Percentiles rank a stretch among this genome's conserved stretches.
Conservation (phyloP, 2,797 vertebrate genomes). For the Poeciliopsis presidionis region DNA sequence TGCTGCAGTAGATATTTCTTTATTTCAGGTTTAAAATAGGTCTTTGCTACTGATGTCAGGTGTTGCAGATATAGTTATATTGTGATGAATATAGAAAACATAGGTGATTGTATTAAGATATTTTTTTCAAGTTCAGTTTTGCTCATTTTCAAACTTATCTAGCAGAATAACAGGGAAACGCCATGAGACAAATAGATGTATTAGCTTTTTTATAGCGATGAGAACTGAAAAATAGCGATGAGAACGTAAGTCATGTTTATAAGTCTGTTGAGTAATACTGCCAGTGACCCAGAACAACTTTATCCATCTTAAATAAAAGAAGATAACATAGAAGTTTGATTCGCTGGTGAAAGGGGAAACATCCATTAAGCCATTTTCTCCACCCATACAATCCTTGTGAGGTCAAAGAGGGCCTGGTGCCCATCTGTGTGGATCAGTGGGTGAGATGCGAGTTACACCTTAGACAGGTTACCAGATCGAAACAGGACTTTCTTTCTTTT, state of each 20-base stretch:
- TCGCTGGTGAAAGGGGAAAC: background rate
- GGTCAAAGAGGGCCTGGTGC: background rate
- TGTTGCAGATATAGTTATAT: background rate
- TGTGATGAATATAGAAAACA: background rate
- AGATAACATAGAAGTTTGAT: background rate
- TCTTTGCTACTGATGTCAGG: fast-evolving
- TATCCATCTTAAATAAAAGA: background rate
- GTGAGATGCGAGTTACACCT: background rate
- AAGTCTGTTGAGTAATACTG: background rate
- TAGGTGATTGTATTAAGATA: background rate
- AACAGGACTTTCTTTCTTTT: background rate
- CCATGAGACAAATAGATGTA: background rate
- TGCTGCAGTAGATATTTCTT: background rate
- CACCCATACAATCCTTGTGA: background rate
- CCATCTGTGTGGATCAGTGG: background rate
- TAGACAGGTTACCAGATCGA: background rate
- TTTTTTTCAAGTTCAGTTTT: background rate
- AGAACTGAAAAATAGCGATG: background rate
- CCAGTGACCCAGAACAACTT: background rate
- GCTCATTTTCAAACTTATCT: background rate
- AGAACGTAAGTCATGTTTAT: background rate
- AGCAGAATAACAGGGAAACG: background rate
- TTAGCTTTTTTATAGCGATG: background rate
- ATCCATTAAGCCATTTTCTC: background rate
- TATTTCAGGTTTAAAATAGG: background rate